These are phyloP conservation scores for Prosapia bicincta DNA, from an alignment of 2,888 invertebrate genomes.

Conservation along the genomic window DNA sequence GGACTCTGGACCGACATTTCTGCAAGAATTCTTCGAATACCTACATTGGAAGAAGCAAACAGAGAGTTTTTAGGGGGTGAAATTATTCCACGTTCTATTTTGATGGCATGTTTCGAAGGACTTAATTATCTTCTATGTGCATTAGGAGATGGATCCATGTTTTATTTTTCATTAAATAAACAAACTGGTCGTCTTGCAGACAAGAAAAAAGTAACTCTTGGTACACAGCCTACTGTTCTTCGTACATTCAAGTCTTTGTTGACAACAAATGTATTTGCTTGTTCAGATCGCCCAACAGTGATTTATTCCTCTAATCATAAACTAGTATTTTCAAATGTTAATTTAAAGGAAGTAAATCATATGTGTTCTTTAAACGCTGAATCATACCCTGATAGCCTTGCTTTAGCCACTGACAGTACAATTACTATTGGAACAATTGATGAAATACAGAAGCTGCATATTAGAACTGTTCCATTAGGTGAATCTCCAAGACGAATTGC, in stretches of 20 bases:
- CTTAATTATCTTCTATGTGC: slow-evolving; percentile 88
- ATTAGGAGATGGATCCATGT: slow-evolving; percentile 96
- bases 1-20: slow-evolving; percentile 98
- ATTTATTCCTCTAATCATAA: slow-evolving; percentile 99
- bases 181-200: slow-evolving; percentile 72
- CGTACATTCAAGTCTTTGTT: slow-evolving; percentile 85
- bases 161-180: slow-evolving; percentile 86
- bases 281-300: slow-evolving; percentile 97
- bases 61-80: slow-evolving; percentile 90
- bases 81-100: slow-evolving; percentile 92
- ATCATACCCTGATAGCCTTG: slow-evolving; percentile 91
- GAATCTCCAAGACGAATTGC: slow-evolving; percentile 94
- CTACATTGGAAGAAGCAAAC: slow-evolving; percentile 74
- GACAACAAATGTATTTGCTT: slow-evolving; percentile 97
- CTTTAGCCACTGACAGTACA: slow-evolving; percentile 81
- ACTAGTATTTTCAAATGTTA: slow-evolving; percentile 97
- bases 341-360: slow-evolving; percentile 90
- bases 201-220: slow-evolving; percentile 86
- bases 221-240: slow-evolving; percentile 94
- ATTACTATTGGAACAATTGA: slow-evolving; percentile 96
- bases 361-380: slow-evolving; percentile 97
- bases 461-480: slow-evolving; percentile 89
- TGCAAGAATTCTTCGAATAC: slow-evolving; percentile 78
- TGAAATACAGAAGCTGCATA: slow-evolving; percentile 97
- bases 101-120: slow-evolving; percentile 92